Base-by-base conservation (phyloP, 2,888 invertebrate species). In the Icerya purchasi region DNA sequence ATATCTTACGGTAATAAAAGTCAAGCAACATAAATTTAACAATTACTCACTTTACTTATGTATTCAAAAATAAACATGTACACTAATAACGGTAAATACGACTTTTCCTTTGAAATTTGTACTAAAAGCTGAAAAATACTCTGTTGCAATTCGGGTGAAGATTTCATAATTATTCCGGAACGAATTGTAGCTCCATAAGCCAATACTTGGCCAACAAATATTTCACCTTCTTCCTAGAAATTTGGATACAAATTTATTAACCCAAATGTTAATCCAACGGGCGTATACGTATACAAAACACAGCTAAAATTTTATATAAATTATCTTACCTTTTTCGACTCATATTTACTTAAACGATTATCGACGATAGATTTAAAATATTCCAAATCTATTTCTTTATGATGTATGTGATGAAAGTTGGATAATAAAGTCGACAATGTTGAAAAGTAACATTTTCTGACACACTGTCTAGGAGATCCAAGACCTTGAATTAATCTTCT, bases 171-270 rank as follows among this genome's bases (percentile, higher is more conserved):
- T 56, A 78, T 71, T 21, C 77, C 78, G 0, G 85, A 82, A 56
- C 81, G 76, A 62, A 86, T 76, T 36, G 84, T 68, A 2, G 85
- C 81, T 22, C 83, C 82, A 68, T 81, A 83, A 1, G 79, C 75
- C 65, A 86, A 72, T 62, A 86, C 79, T 67, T 81, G 79, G 1
- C 86, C 86, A 22, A 80, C 77, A 36, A 78, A 76, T 55, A 83
- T 77, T 73, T 86, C 84, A 50, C 81, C 83, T 67, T 80, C 79
- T 75, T 86, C 86, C 84, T 86, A 63, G 65, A 65, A 69, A n/a
- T n/a, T n/a, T n/a, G n/a, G n/a, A n/a, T 68, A 58, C 58, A 52
- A 62, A n/a, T n/a, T n/a, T n/a, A n/a, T n/a, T n/a, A n/a, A n/a
- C n/a, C n/a, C n/a, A n/a, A n/a, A n/a, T n/a, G n/a, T n/a, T n/a